A percentile compares a stretch with the other conserved stretches of the same genome.
phyloP scores from a whole-genome alignment of 1,140 invertebrate species.

The Drosophila leontia region DNA sequence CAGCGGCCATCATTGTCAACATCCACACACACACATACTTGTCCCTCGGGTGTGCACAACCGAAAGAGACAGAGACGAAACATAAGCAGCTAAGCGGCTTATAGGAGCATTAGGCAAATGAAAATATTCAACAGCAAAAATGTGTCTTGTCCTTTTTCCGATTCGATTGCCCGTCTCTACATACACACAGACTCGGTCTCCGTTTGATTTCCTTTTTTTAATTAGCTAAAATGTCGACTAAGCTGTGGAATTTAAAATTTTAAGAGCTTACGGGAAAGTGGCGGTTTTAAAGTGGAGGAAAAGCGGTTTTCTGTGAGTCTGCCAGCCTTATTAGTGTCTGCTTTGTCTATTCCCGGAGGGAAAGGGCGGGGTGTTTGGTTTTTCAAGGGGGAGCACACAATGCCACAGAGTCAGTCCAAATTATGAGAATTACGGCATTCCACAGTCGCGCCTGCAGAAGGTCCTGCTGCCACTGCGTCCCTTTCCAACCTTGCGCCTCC shows the following conservation, averaged over 20 bases:
- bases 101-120: slow-evolving; percentile 75
- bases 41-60: slow-evolving; percentile 13
- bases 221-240: slow-evolving; percentile 68
- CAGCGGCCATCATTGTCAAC: slow-evolving; percentile 34
- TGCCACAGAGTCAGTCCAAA: slow-evolving; percentile 53
- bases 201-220: slow-evolving; percentile 42
- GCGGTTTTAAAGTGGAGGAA: slow-evolving; percentile 14
- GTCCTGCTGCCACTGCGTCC: neutral
- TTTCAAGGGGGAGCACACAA: slow-evolving; percentile 25
- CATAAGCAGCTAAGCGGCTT: slow-evolving; percentile 65
- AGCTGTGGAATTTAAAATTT: slow-evolving; percentile 47
- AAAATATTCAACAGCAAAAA: slow-evolving; percentile 66
- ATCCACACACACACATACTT: neutral
- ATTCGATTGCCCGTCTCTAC: slow-evolving; percentile 40
- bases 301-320: slow-evolving; percentile 20
- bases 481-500: neutral
- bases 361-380: slow-evolving; percentile 17
- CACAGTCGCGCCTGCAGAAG: slow-evolving; percentile 14
- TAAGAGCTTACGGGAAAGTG: slow-evolving; percentile 8
- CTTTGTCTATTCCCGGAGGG: slow-evolving; percentile 54
- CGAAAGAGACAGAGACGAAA: slow-evolving; percentile 13
- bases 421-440: slow-evolving; percentile 59
- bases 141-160: slow-evolving; percentile 34
- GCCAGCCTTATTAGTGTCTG: slow-evolving; percentile 65
- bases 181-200: slow-evolving; percentile 2